Conservation (phyloP, 2,888 invertebrate species). For the Glyphotaelius pellucidus region DNA sequence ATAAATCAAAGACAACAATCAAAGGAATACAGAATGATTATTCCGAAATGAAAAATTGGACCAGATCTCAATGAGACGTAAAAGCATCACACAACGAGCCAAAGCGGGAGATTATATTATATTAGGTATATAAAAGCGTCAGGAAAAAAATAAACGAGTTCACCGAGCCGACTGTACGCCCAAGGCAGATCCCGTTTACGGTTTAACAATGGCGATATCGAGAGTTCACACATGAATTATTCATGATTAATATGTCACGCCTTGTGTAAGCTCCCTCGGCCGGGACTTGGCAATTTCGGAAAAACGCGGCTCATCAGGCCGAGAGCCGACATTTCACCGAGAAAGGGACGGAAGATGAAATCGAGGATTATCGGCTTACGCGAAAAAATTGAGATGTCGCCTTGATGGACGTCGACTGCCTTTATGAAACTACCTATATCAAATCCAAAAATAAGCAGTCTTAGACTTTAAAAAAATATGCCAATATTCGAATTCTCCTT, state of each 20-base stretch:
- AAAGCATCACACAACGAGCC: background rate
- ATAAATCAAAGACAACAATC: background rate
- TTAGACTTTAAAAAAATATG: background rate
- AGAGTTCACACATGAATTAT: slow-evolving; percentile 55
- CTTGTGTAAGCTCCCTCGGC: slow-evolving; percentile 30
- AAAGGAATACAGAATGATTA: background rate
- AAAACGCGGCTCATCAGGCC: slow-evolving; percentile 5
- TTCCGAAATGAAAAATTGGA: background rate
- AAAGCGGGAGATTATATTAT: background rate
- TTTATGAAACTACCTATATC: background rate
- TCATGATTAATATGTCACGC: slow-evolving; percentile 48
- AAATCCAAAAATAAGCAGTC: background rate
- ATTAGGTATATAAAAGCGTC: background rate
- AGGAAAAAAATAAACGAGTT: slow-evolving; percentile 38
- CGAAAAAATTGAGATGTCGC: background rate
- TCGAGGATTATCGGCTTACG: background rate
- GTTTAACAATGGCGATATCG: slow-evolving; percentile 49
- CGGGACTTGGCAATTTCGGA: background rate
- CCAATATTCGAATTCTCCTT: background rate
- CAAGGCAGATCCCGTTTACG: slow-evolving; percentile 16
- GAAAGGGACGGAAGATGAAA: background rate
- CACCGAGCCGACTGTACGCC: slow-evolving; percentile 31
- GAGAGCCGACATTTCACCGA: background rate
- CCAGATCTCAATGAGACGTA: background rate
- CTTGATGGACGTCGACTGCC: background rate